Evolutionary conservation across 2,113 vertebrate genomes (phyloP).

Genomic region (Callaeas wilsoni): DNA sequence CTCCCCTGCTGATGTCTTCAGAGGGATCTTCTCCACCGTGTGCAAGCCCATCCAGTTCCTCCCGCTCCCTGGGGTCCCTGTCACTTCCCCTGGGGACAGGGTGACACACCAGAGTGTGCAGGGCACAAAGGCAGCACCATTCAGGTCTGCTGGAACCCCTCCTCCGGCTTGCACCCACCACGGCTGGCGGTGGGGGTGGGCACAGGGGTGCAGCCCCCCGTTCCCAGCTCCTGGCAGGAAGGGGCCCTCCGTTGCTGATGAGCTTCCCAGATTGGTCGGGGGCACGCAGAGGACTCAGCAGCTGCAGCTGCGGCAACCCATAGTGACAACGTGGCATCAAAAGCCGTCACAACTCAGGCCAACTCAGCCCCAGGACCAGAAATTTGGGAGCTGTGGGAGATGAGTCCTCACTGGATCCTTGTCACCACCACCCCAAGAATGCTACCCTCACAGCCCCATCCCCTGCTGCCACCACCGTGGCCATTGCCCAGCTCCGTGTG

Average conservation of each 20-base stretch:
- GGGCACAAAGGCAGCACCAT: neutral
- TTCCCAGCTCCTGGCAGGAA: neutral
- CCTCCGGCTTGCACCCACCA: neutral
- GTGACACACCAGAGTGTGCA: neutral
- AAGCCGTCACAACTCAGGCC: neutral
- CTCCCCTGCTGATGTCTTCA: neutral
- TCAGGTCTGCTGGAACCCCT: neutral
- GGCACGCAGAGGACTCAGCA: neutral
- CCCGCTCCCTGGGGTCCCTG: neutral
- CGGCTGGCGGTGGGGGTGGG: rapidly evolving
- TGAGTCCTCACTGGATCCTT: neutral
- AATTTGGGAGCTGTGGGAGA: neutral
- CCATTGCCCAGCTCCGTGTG: neutral
- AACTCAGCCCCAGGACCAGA: rapidly evolving
- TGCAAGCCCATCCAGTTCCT: neutral
- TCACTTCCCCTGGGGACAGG: neutral
- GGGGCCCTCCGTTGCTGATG: too few species aligned
- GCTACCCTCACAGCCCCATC: neutral
- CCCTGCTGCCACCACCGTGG: neutral
- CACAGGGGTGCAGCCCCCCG: neutral
- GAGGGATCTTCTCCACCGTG: neutral
- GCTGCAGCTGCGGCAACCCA: neutral
- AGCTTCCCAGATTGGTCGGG: rapidly evolving
- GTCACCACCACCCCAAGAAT: rapidly evolving
- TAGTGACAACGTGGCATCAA: rapidly evolving